These are phyloP conservation scores for Catostomus latipinnis DNA, from an alignment of 2,797 vertebrate genomes.

Conservation along the genomic window DNA sequence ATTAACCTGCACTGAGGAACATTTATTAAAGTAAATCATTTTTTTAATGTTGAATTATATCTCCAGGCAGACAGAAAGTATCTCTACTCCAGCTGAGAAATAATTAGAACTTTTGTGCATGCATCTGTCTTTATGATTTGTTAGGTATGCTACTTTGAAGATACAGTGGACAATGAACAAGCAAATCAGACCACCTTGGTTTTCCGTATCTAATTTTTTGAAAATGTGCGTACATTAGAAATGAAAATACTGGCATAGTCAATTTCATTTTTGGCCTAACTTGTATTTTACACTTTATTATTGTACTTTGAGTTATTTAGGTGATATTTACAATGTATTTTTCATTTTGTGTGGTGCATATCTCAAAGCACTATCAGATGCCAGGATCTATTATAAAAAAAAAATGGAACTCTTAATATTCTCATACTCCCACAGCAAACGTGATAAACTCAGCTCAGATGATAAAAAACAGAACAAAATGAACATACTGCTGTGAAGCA, in stretches of 20 bases:
- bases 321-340: background rate
- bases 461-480: slow-evolving; percentile 65
- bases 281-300: background rate
- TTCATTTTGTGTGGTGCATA: slow-evolving; percentile 1
- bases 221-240: background rate
- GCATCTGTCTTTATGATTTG: background rate
- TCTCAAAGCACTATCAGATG: background rate
- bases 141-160: slow-evolving; percentile 7
- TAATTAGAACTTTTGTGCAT: background rate
- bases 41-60: background rate
- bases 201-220: background rate
- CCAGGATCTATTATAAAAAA: slow-evolving; percentile 18
- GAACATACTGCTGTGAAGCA: slow-evolving; percentile 72
- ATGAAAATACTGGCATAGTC: background rate
- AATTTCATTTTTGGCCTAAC: slow-evolving; percentile 14
- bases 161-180: slow-evolving; percentile 22
- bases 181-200: background rate
- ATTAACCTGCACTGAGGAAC: no score
- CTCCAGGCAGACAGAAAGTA: slow-evolving; percentile 50
- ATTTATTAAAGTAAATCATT: no score
- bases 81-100: background rate
- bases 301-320: slow-evolving; percentile 1
- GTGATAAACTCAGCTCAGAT: slow-evolving; percentile 22
- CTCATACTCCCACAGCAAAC: slow-evolving; percentile 48
- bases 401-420: slow-evolving; percentile 20